Evolutionary conservation across 1,140 invertebrate species (phyloP).

Genomic region (Neodiprion fabricii): DNA sequence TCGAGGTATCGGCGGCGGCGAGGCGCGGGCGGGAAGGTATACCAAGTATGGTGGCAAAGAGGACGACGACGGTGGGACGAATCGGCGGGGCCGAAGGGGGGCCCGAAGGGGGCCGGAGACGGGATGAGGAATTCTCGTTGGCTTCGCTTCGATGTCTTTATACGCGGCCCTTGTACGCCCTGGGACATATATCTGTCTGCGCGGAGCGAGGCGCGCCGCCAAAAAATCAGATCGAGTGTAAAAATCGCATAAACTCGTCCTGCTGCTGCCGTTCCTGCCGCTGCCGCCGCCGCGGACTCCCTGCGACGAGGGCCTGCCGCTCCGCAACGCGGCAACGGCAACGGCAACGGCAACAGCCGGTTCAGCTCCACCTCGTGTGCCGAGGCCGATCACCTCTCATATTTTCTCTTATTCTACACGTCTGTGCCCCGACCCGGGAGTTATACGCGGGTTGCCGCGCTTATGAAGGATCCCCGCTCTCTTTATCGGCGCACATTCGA

Average conservation of each 20-base stretch:
- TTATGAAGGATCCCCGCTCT: slow-evolving; percentile 55
- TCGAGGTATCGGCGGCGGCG: too few relatives aligned
- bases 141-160: slow-evolving; percentile 63
- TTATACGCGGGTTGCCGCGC: slow-evolving; percentile 49
- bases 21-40: slow-evolving; percentile 36
- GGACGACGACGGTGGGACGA: slow-evolving; percentile 41
- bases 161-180: slow-evolving; percentile 60
- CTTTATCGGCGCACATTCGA: slow-evolving; percentile 44
- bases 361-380: slow-evolving; percentile 49
- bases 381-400: slow-evolving; percentile 60
- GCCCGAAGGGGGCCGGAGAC: slow-evolving; percentile 32
- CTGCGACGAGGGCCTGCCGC: background rate
- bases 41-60: slow-evolving; percentile 62
- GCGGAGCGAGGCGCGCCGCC: slow-evolving; percentile 59
- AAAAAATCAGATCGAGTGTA: slow-evolving; percentile 65
- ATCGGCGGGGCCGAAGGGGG: slow-evolving; percentile 26
- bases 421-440: slow-evolving; percentile 43
- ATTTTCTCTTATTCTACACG: slow-evolving; percentile 59
- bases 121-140: slow-evolving; percentile 64
- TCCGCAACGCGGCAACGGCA: background rate
- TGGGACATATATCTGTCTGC: slow-evolving; percentile 63
- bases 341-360: slow-evolving; percentile 35
- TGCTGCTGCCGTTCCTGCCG: slow-evolving; percentile 33
- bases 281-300: slow-evolving; percentile 21
- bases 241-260: slow-evolving; percentile 65